These are phyloP conservation scores for Lottia scabra DNA, from an alignment of 2,888 invertebrate species.

Conservation along the genomic window DNA sequence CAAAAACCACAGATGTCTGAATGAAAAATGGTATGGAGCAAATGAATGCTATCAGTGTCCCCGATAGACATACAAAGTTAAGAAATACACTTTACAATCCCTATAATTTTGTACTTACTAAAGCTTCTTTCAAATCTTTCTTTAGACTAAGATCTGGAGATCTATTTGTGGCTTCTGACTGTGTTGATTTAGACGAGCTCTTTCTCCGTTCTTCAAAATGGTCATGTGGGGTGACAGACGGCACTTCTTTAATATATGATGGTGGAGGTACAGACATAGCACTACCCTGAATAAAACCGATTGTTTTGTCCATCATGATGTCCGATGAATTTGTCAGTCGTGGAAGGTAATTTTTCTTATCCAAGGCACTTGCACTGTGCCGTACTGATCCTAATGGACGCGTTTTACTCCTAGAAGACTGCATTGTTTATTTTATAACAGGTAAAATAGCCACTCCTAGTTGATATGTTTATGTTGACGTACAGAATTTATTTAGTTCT, in stretches of 20 bases:
- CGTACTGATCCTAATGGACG: conserved; percentile 25
- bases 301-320: conserved; percentile 22
- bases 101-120: conserved; percentile 41
- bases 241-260: conserved; percentile 14
- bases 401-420: conserved; percentile 7
- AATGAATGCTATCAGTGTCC: too few species aligned
- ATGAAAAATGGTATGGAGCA: too few species aligned
- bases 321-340: conserved; percentile 11
- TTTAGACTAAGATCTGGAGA: conserved; percentile 45
- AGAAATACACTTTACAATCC: too few species aligned
- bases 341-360: conserved; percentile 23
- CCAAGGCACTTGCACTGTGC: conserved; percentile 12
- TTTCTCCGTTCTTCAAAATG: conserved; percentile 8
- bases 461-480: too few species aligned
- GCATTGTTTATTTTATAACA: background rate
- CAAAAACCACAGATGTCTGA: too few species aligned
- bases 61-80: too few species aligned
- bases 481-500: too few species aligned
- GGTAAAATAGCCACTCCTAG: too few species aligned
- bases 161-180: conserved; percentile 40
- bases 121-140: conserved; percentile 48
- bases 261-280: conserved; percentile 47
- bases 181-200: conserved; percentile 34
- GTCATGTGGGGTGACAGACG: background rate
- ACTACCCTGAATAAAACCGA: conserved; percentile 42